Conservation (phyloP, 2,113 vertebrate genomes). For the Acrocephalus arundinaceus region DNA sequence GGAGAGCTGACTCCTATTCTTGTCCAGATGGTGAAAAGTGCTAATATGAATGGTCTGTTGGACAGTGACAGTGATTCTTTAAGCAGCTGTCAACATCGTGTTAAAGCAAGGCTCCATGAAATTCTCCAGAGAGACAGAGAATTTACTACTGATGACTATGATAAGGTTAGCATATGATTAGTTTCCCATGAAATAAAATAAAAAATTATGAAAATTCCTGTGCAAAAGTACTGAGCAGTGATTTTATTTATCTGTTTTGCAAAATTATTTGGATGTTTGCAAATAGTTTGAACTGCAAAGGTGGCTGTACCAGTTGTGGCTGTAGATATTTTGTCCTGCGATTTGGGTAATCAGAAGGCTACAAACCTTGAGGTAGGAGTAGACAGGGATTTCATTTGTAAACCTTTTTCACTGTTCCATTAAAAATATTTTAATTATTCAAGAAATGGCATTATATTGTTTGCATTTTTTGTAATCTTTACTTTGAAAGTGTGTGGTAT, state of each 20-base stretch:
- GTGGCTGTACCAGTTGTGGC: background rate
- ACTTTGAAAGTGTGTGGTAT: background rate
- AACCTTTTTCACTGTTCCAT: background rate
- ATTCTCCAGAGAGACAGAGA: conserved; percentile 89
- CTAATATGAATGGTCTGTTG: conserved; percentile 91
- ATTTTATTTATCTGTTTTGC: background rate
- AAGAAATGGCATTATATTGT: background rate
- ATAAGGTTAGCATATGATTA: conserved; percentile 78
- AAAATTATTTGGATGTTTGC: background rate
- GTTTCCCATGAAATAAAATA: background rate
- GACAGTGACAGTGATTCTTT: conserved; percentile 89
- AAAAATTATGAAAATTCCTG: background rate
- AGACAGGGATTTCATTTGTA: background rate
- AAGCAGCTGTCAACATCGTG: conserved; percentile 88
- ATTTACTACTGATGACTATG: conserved; percentile 84
- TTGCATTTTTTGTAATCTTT: background rate
- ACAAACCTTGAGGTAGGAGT: background rate
- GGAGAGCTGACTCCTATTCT: conserved; percentile 90
- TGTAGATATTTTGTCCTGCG: background rate
- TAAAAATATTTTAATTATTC: background rate
- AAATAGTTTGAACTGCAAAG: background rate
- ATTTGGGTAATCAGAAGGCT: background rate
- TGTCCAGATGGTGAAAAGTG: conserved; percentile 92
- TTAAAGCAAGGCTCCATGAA: conserved; percentile 88
- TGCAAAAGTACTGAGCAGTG: background rate